A percentile compares a stretch with the other conserved stretches of the same genome.
Evolutionary conservation across 1,140 invertebrate species (phyloP).

Genomic region (Diachasmimorpha longicaudata): DNA sequence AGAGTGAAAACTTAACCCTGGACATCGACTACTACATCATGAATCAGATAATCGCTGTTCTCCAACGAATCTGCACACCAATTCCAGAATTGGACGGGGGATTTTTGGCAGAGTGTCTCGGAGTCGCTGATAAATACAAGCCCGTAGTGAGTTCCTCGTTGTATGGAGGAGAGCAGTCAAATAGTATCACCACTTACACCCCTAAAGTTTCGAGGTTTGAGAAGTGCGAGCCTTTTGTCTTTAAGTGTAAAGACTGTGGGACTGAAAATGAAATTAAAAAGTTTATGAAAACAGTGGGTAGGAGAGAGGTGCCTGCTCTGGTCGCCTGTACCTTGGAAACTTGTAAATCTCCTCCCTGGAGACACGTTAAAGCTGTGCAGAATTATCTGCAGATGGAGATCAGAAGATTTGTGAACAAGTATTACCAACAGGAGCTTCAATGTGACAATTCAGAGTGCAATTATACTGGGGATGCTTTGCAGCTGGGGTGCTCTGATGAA

Average conservation of each 20-base stretch:
- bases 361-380: slow-evolving; percentile 70
- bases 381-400: slow-evolving; percentile 76
- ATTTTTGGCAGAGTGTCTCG: slow-evolving; percentile 88
- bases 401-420: slow-evolving; percentile 71
- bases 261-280: slow-evolving; percentile 58
- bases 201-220: slow-evolving; percentile 30
- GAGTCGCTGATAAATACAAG: slow-evolving; percentile 54
- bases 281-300: slow-evolving; percentile 25
- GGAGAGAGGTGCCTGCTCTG: slow-evolving; percentile 60
- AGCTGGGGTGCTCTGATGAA: neutral
- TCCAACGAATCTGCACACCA: slow-evolving; percentile 92
- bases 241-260: slow-evolving; percentile 69
- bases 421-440: slow-evolving; percentile 80
- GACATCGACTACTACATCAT: slow-evolving; percentile 86
- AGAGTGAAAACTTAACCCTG: slow-evolving; percentile 72
- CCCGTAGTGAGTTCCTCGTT: slow-evolving; percentile 13
- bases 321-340: slow-evolving; percentile 72
- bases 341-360: slow-evolving; percentile 69
- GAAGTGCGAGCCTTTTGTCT: slow-evolving; percentile 75
- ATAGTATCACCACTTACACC: slow-evolving; percentile 70
- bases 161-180: slow-evolving; percentile 64
- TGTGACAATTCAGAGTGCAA: slow-evolving; percentile 89
- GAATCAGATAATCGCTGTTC: slow-evolving; percentile 92
- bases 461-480: neutral
- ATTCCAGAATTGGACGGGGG: slow-evolving; percentile 92